These are phyloP conservation scores for Mastomys coucha DNA, from an alignment of 2,113 vertebrate species.

Conservation along the genomic window DNA sequence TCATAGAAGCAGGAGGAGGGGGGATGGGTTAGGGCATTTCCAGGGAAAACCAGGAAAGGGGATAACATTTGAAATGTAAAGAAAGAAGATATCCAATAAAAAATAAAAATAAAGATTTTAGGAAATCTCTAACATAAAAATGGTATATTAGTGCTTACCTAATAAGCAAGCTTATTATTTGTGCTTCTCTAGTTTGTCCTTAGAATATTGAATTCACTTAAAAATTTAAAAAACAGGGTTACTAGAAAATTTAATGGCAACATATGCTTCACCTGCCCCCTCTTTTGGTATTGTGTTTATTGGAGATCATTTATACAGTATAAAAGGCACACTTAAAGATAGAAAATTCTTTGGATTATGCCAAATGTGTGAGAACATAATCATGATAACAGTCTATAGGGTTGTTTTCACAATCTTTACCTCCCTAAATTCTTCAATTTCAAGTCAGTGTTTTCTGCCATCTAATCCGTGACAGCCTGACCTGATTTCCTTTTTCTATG, in stretches of 20 bases:
- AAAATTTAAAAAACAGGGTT: neutral
- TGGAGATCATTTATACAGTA: neutral
- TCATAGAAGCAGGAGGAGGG: too few relatives aligned
- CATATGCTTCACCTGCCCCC: fast-evolving
- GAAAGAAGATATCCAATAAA: too few relatives aligned
- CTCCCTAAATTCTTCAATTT: neutral
- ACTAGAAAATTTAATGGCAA: neutral
- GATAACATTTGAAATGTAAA: too few relatives aligned
- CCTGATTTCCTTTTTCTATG: neutral
- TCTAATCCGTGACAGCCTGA: neutral
- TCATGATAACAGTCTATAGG: neutral
- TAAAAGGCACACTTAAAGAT: neutral
- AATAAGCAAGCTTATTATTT: constrained; percentile 11
- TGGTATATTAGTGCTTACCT: neutral
- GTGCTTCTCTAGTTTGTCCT: neutral
- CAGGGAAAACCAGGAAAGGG: too few relatives aligned
- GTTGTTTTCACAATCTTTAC: neutral
- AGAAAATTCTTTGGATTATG: neutral
- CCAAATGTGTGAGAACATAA: neutral
- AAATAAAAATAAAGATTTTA: neutral
- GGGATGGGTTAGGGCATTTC: too few relatives aligned
- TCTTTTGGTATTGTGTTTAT: neutral
- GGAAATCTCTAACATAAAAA: neutral
- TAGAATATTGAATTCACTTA: neutral
- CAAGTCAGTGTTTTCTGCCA: neutral